Base-by-base conservation (phyloP, 2,888 invertebrate genomes). In the Mythimna loreyi region DNA sequence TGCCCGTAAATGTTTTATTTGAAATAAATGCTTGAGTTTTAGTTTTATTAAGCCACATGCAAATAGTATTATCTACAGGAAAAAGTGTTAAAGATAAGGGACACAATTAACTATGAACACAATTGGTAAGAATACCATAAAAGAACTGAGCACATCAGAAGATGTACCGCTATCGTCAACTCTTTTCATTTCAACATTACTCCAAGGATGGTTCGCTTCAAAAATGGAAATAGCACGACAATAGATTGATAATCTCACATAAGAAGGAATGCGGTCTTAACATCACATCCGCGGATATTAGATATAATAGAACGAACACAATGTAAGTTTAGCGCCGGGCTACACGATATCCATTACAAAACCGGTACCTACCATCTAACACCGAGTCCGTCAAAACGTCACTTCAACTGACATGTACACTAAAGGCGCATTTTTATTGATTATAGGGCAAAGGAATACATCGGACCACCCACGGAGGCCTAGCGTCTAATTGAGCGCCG, bases 391-490 rank as follows among this genome's bases (percentile, higher is more conserved):
- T 90, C 91, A 91, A 89, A 77, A 86, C 87, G 87, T 91, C 90
- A 88, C 80, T 84, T 84, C 74, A 81, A 75, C 77, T 87, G 88
- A 90, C 87, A 86, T 77, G 86, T 78, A 84, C 82, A 87, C 81
- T 82, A 87, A 86, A 89, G 85, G 80, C 86, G 80, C 75, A 81
- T 85, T 88, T 88, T 90, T 88, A 90, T 90, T 92, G 88, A 90
- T 90, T 90, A 87, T 82, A 91, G 87, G 91, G 89, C 90, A 88
- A 87, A 89, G 84, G 76, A 87, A 84, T 79, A 85, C 65, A 85
- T 81, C 53, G 75, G 93, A 92, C 94, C 94, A 89, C 94, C 95
- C 92, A 87, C 85, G 74, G 87, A 75, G 87, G 81, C 75, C 77
- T 81, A 84, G 78, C 84, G 68, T 77, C 84, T 92, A 92, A 94